phyloP scores from a whole-genome alignment of 2,113 vertebrate species.

The Anolis sagrei region DNA sequence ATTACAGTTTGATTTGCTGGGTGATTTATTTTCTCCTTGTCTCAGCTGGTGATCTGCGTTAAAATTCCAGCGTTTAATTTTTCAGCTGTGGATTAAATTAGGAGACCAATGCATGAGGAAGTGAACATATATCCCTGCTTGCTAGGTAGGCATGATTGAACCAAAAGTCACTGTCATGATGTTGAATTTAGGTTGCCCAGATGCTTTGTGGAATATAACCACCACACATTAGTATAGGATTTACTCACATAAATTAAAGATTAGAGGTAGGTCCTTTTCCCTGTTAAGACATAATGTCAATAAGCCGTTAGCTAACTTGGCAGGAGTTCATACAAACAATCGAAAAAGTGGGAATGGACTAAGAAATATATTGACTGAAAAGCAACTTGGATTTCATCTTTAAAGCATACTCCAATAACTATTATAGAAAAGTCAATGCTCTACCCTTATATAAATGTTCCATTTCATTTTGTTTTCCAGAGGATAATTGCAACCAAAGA shows the following conservation, averaged over 20 bases:
- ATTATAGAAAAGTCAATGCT: neutral
- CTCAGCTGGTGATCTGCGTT: neutral
- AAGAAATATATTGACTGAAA: conserved; percentile 22
- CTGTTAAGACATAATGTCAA: neutral
- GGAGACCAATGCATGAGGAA: neutral
- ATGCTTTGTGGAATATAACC: neutral
- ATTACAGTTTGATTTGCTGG: neutral
- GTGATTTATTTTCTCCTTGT: neutral
- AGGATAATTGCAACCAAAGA: neutral
- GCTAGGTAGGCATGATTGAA: neutral
- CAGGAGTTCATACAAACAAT: neutral
- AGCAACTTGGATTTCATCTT: conserved; percentile 25
- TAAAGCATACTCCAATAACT: neutral
- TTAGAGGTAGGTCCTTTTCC: neutral
- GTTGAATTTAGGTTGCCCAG: neutral
- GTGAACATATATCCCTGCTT: neutral
- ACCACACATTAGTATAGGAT: neutral
- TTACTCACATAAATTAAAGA: neutral
- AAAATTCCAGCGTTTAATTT: neutral
- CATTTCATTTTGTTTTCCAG: neutral
- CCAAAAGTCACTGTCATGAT: too few species aligned
- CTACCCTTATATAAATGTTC: neutral
- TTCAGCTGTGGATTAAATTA: neutral
- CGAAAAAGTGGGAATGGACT: neutral
- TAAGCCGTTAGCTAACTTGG: neutral